A percentile compares a stretch with the other conserved stretches of the same genome.
Evolutionary conservation across 2,113 vertebrate species (phyloP).

Genomic region (Ceratotherium simum): DNA sequence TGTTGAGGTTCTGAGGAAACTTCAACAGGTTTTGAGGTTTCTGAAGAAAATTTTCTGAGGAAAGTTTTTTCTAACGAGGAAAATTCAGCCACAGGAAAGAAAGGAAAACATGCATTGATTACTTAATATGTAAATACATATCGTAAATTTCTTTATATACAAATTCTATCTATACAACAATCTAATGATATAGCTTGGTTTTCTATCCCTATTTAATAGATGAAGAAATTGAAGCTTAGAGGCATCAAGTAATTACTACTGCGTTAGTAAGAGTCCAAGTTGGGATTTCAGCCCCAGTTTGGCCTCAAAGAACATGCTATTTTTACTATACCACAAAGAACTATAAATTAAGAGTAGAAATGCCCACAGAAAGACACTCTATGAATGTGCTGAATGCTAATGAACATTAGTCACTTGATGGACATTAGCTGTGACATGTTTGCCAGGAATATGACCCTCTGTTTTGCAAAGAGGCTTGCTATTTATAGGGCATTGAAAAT

Average conservation of each 20-base stretch:
- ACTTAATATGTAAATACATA: not conserved
- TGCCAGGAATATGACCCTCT: constrained; percentile 49
- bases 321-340: not conserved
- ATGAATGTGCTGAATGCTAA: constrained; percentile 8
- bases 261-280: not conserved
- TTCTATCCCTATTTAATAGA: not conserved
- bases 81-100: not conserved
- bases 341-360: constrained; percentile 42
- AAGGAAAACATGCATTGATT: not conserved
- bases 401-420: constrained; percentile 54
- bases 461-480: constrained; percentile 57
- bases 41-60: no score
- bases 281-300: not conserved
- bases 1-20: no score
- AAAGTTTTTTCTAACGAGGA: not conserved
- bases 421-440: constrained; percentile 47
- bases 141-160: not conserved
- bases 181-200: not conserved
- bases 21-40: no score
- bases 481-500: constrained; percentile 67
- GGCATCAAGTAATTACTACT: not conserved
- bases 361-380: constrained; percentile 4
- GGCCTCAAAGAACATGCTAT: not conserved
- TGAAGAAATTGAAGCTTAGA: not conserved
- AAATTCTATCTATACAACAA: not conserved